Base-by-base conservation (phyloP, 2,113 vertebrate genomes). In the Plecturocebus donacophilus region DNA sequence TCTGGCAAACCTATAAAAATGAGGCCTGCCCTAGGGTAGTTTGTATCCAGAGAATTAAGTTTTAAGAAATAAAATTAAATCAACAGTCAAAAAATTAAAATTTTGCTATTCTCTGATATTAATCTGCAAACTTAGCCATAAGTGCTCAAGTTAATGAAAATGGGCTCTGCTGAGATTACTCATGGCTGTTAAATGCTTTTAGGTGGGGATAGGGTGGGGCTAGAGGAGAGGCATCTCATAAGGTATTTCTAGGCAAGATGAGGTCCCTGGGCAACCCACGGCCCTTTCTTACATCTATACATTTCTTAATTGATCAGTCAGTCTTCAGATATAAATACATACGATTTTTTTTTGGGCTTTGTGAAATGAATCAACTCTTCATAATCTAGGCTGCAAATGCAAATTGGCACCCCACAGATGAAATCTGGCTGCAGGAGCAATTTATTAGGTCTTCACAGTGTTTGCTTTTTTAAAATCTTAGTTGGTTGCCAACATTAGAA, bases 51-150 rank as follows among this genome's bases (percentile, higher is more conserved):
- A 85, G 49, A 93, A 79, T 30, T 32, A 81, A 88, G 68, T 91
- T 79, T 95, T 68, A 56, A 87, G n/a, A 68, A 68, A 52, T 70
- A 71, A 93, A 91, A 88, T 9, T 83, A 96, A 93, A 80, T 61
- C 47, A 81, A 61, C 1, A 38, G 30, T 64, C 35, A 35, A 56
- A 61, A 97, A 79, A 49, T 30, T 30, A 32, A 38, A 54, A 27
- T 76, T 71, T 54, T 61, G n/a, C 42, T 61, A 13, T 14, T 47
- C 64, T 35, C 40, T 21, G 32, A 38, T 81, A 76, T 42, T 73
- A 52, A 45, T n/a, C 35, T 45, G 76, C 56, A 86, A 61, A 45
- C 21, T 58, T 7, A 19, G 30, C 30, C 73, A 3, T 64, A 40
- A 90, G 23, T 7, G 45, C 42, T 45, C 9, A 58, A 30, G 38